Conservation (phyloP, 2,888 invertebrate genomes). For the Euplagia quadripunctaria region DNA sequence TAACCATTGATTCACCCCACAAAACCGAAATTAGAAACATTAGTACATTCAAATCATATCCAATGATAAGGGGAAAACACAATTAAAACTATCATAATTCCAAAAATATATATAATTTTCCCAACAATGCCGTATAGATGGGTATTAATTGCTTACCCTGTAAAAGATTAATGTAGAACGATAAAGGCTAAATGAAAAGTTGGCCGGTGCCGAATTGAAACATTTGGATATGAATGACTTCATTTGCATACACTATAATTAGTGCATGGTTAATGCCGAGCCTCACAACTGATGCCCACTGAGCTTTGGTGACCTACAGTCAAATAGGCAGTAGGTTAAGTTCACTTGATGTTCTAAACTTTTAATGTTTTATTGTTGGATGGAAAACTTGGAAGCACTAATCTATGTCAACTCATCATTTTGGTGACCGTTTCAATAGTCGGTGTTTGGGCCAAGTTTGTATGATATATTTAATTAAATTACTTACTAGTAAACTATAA, state of each 20-base stretch:
- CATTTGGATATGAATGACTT: slow-evolving; percentile 77
- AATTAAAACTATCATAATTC: slow-evolving; percentile 23
- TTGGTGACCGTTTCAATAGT: background rate
- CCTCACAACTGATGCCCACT: slow-evolving; percentile 26
- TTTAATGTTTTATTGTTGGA: background rate
- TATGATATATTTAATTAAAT: background rate
- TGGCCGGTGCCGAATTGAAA: slow-evolving; percentile 75
- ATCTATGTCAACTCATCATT: too few relatives aligned
- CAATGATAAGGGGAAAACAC: slow-evolving; percentile 12
- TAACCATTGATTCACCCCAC: slow-evolving; percentile 11
- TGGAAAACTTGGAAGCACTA: too few relatives aligned
- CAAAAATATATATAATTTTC: slow-evolving; percentile 35
- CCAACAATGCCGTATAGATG: slow-evolving; percentile 39
- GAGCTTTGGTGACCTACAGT: slow-evolving; percentile 16
- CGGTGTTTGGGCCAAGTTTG: background rate
- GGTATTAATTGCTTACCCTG: slow-evolving; percentile 57
- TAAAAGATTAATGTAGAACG: slow-evolving; percentile 68
- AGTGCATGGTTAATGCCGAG: slow-evolving; percentile 70
- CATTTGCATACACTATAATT: slow-evolving; percentile 82
- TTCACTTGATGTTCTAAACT: background rate
- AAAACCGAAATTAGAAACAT: slow-evolving; percentile 15
- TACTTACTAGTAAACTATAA: too few relatives aligned
- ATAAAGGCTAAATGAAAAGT: slow-evolving; percentile 79
- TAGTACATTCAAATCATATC: slow-evolving; percentile 17
- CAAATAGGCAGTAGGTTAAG: slow-evolving; percentile 26